Evolutionary conservation across 2,113 vertebrate species (phyloP).

Genomic region (Albula glossodonta): DNA sequence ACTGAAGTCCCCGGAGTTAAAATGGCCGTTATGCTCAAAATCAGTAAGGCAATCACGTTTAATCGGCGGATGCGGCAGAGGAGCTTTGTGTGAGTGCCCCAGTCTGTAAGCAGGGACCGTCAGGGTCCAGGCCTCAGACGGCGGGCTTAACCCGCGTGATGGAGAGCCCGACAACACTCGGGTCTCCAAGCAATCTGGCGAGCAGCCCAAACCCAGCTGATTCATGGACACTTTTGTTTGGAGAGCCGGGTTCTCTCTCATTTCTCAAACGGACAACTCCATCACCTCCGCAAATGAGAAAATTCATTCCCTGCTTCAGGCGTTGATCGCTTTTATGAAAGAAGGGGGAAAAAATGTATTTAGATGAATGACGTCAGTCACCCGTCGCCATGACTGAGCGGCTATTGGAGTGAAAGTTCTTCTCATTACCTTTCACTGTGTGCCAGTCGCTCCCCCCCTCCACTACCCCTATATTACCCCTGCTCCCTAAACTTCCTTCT

Average conservation of each 20-base stretch:
- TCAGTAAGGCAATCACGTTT: not conserved
- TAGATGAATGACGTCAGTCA: not conserved
- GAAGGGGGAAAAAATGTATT: not conserved
- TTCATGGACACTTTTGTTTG: slow-evolving; percentile 4
- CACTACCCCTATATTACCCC: not conserved
- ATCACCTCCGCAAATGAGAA: not conserved
- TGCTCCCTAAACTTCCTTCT: not conserved
- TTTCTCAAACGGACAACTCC: slow-evolving; percentile 5
- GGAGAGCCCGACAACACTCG: not conserved
- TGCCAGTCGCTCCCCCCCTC: not conserved
- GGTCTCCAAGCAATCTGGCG: not conserved
- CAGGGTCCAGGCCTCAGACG: not conserved
- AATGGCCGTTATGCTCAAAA: not conserved
- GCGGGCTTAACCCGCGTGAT: not conserved
- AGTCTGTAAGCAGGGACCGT: not conserved
- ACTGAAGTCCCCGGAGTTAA: not conserved
- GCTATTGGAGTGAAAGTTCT: not conserved
- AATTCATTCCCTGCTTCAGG: not conserved
- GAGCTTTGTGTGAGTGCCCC: not conserved
- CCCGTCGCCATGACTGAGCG: not conserved
- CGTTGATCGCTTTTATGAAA: not conserved
- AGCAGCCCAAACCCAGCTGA: not conserved
- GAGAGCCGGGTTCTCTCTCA: not conserved
- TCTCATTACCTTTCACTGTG: not conserved
- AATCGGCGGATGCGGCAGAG: not conserved